Evolutionary conservation across 2,113 vertebrate species (phyloP), one percentile per base, ranked within the genome.

Genomic region (Brachyistius frenatus): DNA sequence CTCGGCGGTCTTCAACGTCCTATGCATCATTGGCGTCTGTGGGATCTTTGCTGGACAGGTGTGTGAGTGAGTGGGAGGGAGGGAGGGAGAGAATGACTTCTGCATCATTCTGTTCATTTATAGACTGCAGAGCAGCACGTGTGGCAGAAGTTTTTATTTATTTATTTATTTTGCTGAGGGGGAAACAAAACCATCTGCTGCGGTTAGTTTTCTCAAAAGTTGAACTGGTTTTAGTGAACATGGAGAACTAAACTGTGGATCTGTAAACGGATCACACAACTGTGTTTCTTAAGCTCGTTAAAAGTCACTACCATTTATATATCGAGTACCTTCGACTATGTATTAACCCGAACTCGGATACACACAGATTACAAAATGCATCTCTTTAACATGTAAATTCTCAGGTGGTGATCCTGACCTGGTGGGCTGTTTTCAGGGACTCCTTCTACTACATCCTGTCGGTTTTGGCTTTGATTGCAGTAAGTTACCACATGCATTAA

Each of bases 11-110:
- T 99, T 99, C 94, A 99, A 99, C 93, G 97, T 99, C 79, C 96
- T 99, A 5, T 99, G 97, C 78, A 99, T 99, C 87, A 97, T 99
- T 36, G 98, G 98, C 30, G 97, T 99, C 31, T 99, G 98, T 44
- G 98, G 98, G 37, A 88, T 99, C 4, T 99, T 99, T 44, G 98
- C 97, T 2, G 98, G 98, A 80, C 98, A 99, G 96, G 98, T 99
- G 79, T 84, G 96, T 94, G 80, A 58, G 52, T 78, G 56, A 70
- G 49, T 66, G 74, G 64, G 52, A 64, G 49, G 3, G 36, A 10
- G 23, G 14, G 53, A 23, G 54, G 54, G 60, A 68, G 33, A 69
- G 44, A 16, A 52, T 56, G 67, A 55, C 36, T 11, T 58, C 44
- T 53, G 85, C 61, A 78, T 81, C 54, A 46, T 64, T 73, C 47